Evolutionary conservation across 2,888 invertebrate genomes (phyloP), one percentile per base, ranked within the genome.

Genomic region (Calameuta idolon): DNA sequence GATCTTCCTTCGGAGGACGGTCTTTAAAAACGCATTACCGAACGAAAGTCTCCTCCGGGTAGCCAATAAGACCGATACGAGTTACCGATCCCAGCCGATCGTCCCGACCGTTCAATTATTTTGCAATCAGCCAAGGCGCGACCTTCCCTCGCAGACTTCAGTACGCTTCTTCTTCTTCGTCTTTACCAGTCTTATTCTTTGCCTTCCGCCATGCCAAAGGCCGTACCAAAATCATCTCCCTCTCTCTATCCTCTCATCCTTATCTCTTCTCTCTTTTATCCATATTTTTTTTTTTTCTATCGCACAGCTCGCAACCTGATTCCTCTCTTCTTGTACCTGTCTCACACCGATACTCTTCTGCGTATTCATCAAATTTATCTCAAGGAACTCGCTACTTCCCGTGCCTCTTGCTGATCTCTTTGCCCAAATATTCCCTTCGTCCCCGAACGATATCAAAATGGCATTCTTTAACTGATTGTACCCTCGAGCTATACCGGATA

Each of bases 21-120:
- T 91, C 90, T 91, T 91, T 91, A 91, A 91, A 90, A 89, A 91
- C 91, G 89, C 91, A 91, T 91, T 91, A 91, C 87, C 88, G 83
- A 86, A 85, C 87, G 84, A 77, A 83, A 83, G 82, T 84, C 82
- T 82, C 81, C 80, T 79, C 82, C 80, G 75, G 81, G 81, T 85
- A 83, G 79, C 89, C 90, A 90, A 90, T 91, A 88, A 90, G 88
- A 86, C 90, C 90, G 87, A 90, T 90, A 87, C 83, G 83, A 84
- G 83, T 81, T 79, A 81, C 83, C 84, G 86, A 87, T 87, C 83
- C 84, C 81, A 83, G 83, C 88, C 89, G 90, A 91, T 91, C 90
- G 86, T 82, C 80, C 88, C 83, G 87, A 89, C 88, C 90, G 86
- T 90, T 91, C 91, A 91, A 91, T 91, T 91, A 91, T 91, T 90